phyloP scores from a whole-genome alignment of 2,797 vertebrate species.

The Arnoldichthys spilopterus region DNA sequence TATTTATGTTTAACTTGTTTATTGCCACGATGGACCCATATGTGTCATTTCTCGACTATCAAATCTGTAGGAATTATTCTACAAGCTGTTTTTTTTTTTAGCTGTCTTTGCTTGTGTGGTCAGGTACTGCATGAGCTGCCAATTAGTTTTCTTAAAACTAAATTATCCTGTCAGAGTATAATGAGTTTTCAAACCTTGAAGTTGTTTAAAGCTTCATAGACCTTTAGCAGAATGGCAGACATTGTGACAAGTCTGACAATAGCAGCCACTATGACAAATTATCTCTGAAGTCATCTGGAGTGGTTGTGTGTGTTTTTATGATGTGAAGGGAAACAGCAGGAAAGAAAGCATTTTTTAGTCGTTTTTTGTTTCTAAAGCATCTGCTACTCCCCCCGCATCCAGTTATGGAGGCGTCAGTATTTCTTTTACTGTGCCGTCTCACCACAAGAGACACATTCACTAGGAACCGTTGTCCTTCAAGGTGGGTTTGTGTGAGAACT shows the following conservation, averaged over 20 bases:
- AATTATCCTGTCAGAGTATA: conserved; percentile 50
- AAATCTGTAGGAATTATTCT: background rate
- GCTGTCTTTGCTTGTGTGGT: background rate
- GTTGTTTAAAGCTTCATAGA: conserved; percentile 13
- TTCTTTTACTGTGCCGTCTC: conserved; percentile 71
- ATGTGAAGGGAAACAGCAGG: background rate
- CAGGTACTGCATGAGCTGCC: background rate
- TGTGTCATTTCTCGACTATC: background rate
- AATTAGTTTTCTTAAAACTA: background rate
- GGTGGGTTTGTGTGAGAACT: conserved; percentile 51
- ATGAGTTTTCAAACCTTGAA: conserved; percentile 4
- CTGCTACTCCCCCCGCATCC: conserved; percentile 69
- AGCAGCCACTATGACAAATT: conserved; percentile 1
- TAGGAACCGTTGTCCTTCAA: conserved; percentile 51
- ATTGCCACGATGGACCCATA: background rate
- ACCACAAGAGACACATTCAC: conserved; percentile 44
- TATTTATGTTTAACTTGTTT: background rate
- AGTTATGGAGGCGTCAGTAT: conserved; percentile 61
- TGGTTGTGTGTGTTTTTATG: conserved; percentile 25
- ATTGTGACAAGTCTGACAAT: conserved; percentile 12
- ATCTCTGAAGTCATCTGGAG: background rate
- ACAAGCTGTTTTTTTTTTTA: background rate
- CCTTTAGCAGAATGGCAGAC: background rate
- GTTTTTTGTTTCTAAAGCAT: background rate
- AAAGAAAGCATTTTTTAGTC: background rate